Base-by-base conservation (phyloP, 2,888 invertebrate species). In the Cryptocephalus primarius region DNA sequence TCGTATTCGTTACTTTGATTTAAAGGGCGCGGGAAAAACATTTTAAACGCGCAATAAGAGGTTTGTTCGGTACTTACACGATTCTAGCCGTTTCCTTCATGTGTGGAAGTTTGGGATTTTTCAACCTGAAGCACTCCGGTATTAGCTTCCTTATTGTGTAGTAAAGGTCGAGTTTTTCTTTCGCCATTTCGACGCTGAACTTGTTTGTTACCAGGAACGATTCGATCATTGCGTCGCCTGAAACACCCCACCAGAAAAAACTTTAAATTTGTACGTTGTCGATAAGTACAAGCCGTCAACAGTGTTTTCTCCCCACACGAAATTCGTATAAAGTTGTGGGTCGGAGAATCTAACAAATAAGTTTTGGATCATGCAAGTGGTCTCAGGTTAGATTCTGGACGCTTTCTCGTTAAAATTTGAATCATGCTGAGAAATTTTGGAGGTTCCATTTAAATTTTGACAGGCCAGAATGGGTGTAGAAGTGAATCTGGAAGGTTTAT, bases 131-230 rank as follows among this genome's bases (percentile, higher is more conserved):
- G 34, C 59, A 53, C 42, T 62, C 62, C 1, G 61, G 61, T 38
- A 60, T 45, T 11, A 54, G 45, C 2, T 52, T 40, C 11, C 56
- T 48, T 3, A 56, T 42, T 0, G 55, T 59, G 49, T 60, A 62
- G 42, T 59, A 61, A 45, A 52, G 54, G 38, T 60, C 60, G 13
- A 62, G 49, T 40, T 53, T 56, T 12, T 48, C 40, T 42, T 62
- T 61, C 0, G 58, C 50, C n/a, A 43, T 33, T 43, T 61, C 60
- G 1, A 57, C 46, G 9, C 50, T 47, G 40, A 49, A 53, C 33
- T 55, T 53, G 36, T 55, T 55, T 1, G 54, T 39, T 0, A 55
- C 22, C 2, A 57, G 32, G 13, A 59, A 57, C 13, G 42, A 46
- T 46, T 49, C 49, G 6, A 59, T 54, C 9, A 50, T 9, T 1